Conservation (phyloP, 2,888 invertebrate genomes). For the Spodoptera picta region DNA sequence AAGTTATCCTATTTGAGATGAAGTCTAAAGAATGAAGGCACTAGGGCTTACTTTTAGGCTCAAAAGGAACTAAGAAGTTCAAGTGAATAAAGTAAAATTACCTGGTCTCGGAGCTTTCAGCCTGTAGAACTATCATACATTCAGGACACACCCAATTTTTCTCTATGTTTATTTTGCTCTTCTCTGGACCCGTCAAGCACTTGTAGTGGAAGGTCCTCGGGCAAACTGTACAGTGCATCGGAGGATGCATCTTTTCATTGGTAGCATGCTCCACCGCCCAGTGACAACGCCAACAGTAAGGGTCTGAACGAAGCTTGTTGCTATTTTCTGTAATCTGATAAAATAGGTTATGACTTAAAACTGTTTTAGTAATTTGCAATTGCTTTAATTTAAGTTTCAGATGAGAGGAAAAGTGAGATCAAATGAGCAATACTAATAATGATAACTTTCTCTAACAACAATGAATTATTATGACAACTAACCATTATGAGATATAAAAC, state of each 20-base stretch:
- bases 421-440: background rate
- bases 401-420: background rate
- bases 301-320: constrained; percentile 88
- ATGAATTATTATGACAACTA: constrained; percentile 9
- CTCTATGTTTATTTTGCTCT: constrained; percentile 78
- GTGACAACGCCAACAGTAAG: constrained; percentile 98
- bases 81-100: constrained; percentile 59
- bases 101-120: constrained; percentile 92
- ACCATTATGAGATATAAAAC: constrained; percentile 29
- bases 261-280: constrained; percentile 89
- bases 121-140: constrained; percentile 92
- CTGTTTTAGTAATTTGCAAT: too few relatives aligned
- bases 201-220: constrained; percentile 95
- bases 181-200: constrained; percentile 89
- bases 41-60: too few relatives aligned
- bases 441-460: background rate
- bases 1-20: too few relatives aligned
- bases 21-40: too few relatives aligned
- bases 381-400: too few relatives aligned
- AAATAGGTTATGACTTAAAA: constrained; percentile 6
- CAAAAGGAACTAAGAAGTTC: too few relatives aligned
- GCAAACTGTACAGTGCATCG: constrained; percentile 93
- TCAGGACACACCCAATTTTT: constrained; percentile 95
- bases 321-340: constrained; percentile 61
- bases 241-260: constrained; percentile 73